Conservation (phyloP, 2,888 invertebrate species). For the Nomada hirtipes region DNA sequence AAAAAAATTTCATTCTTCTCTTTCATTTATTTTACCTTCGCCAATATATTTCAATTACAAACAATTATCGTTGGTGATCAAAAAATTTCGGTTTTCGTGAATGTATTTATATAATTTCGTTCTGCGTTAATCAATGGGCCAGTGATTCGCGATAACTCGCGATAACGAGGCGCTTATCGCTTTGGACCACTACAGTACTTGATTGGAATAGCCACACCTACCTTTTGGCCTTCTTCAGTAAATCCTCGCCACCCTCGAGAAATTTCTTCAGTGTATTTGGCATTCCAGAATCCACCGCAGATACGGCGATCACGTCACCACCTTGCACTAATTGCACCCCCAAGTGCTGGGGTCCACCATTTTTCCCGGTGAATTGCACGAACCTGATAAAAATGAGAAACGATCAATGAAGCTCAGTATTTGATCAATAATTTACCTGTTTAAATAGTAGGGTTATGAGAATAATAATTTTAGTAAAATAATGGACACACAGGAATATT, state of each 20-base stretch:
- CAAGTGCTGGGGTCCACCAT: constrained; percentile 87
- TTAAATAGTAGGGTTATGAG: not conserved
- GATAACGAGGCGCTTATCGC: constrained; percentile 14
- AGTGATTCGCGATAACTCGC: not conserved
- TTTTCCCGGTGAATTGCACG: constrained; percentile 88
- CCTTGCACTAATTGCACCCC: constrained; percentile 88
- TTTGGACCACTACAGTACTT: not conserved
- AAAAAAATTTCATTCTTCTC: not conserved
- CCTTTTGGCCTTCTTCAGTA: constrained; percentile 86
- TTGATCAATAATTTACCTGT: not conserved
- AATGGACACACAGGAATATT: too few species aligned
- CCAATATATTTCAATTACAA: too few species aligned
- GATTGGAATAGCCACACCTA: constrained; percentile 68
- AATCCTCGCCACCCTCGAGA: constrained; percentile 84
- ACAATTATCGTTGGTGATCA: too few species aligned
- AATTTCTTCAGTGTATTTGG: constrained; percentile 86
- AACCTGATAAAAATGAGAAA: constrained; percentile 84
- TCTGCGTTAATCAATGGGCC: too few species aligned
- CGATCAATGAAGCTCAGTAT: not conserved
- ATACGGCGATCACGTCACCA: constrained; percentile 89
- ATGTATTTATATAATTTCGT: not conserved
- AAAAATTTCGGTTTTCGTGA: not conserved
- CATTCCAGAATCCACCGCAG: constrained; percentile 86
- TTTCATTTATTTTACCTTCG: too few species aligned
- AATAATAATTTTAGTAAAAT: not conserved